Evolutionary conservation across 2,797 vertebrate species (phyloP).

Genomic region (Myotis pilosus): DNA sequence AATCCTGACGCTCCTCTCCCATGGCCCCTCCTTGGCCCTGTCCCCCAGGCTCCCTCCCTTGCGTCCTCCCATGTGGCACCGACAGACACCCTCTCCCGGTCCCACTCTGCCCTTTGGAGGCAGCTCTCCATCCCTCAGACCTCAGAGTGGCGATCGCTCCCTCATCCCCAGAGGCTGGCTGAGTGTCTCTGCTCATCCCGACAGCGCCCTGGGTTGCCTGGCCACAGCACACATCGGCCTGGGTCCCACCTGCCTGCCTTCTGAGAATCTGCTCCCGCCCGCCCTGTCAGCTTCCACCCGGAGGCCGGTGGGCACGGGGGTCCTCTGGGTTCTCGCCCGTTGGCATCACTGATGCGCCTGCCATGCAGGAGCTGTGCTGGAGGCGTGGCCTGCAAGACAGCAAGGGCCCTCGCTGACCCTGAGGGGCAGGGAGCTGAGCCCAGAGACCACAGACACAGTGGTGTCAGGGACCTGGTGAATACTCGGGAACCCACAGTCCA

Average conservation of each 20-base stretch:
- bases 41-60: rapidly evolving
- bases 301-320: rapidly evolving
- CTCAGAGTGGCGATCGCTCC: rapidly evolving
- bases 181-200: rapidly evolving
- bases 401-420: rapidly evolving
- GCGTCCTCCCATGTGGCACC: rapidly evolving
- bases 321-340: rapidly evolving
- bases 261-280: background rate
- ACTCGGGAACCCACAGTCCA: rapidly evolving
- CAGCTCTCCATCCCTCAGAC: background rate
- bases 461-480: rapidly evolving
- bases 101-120: rapidly evolving
- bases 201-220: rapidly evolving
- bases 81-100: background rate
- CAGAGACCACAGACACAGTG: rapidly evolving
- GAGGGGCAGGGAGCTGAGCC: background rate
- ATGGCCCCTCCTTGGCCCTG: rapidly evolving
- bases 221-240: background rate
- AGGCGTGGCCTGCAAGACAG: rapidly evolving
- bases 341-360: rapidly evolving
- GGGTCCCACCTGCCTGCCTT: too few species aligned
- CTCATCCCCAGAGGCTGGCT: rapidly evolving
- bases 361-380: rapidly evolving
- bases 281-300: rapidly evolving
- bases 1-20: background rate